Base-by-base conservation (phyloP, 1,140 invertebrate species). In the Bombus consobrinus region DNA sequence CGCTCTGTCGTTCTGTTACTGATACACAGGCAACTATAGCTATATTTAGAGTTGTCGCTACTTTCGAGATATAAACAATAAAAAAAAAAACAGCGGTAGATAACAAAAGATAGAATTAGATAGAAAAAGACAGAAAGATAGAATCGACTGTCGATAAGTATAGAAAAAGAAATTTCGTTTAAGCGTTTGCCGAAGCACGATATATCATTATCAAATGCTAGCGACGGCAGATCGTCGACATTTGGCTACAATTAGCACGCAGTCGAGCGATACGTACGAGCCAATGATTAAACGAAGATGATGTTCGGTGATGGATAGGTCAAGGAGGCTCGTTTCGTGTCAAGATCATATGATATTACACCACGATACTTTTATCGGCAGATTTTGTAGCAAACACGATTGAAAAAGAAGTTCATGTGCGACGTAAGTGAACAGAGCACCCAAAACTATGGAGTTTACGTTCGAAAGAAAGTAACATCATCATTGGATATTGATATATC, bases 331-430 rank as follows among this genome's bases (percentile, higher is more conserved):
- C 32, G 22, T 12, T 80, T 34, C 41, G 57, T 37, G 22, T 77
- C 57, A 39, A 69, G 64, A 80, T 80, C 34, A 12, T 69, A 8
- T 34, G 43, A 68, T 37, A 37, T 79, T 66, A 32, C 41, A n/a
- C 37, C 32, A 18, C 32, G 77, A 68, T 69, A 80, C n/a, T 80
- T 80, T 62, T 80, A 80, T 80, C 64, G 34, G 10, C 32, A 25
- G 25, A 57, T 68, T 80, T 69, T 32, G 78, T 64, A 80, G 69
- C 25, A 18, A 43, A 22, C 12, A 34, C 28, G 13, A 37, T 53
- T 25, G 18, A 25, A 37, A 34, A 28, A 8, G n/a, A 18, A 5
- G 15, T 37, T 15, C 64, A 68, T 18, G n/a, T 32, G n/a, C 1
- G 1, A 37, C 3, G 6, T 18, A 37, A 47, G 3, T 22, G 25